Evolutionary conservation across 2,888 invertebrate genomes (phyloP).

Genomic region (Melieria omissa): DNA sequence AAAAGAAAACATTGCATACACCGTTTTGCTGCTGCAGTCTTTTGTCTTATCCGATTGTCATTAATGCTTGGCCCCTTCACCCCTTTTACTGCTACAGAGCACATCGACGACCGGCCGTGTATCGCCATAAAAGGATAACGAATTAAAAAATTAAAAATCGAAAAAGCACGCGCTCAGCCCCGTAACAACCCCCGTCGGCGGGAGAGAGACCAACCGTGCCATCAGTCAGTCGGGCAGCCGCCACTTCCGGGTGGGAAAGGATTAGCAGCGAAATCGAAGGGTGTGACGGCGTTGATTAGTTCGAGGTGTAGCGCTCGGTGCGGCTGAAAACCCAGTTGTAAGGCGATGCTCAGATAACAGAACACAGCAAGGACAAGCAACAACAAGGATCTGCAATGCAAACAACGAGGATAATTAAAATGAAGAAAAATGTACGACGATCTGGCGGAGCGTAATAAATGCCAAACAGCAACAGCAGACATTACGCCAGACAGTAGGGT

Average conservation of each 20-base stretch:
- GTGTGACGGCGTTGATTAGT: constrained; percentile 51
- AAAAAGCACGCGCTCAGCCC: constrained; percentile 34
- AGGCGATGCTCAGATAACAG: constrained; percentile 15
- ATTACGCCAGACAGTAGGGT: no score
- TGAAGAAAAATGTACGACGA: constrained; percentile 42
- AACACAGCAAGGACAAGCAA: constrained; percentile 14
- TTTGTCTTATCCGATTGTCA: constrained; percentile 58
- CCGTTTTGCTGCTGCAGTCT: neutral
- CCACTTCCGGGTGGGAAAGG: constrained; percentile 29
- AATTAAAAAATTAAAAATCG: constrained; percentile 49
- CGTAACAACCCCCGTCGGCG: no score
- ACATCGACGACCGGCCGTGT: neutral
- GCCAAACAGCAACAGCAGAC: constrained; percentile 48
- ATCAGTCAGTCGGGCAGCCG: constrained; percentile 13
- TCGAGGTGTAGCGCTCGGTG: constrained; percentile 29
- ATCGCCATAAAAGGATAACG: constrained; percentile 39
- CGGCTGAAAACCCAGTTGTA: no score
- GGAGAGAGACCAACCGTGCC: constrained; percentile 10
- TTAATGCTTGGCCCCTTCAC: constrained; percentile 56
- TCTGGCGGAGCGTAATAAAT: constrained; percentile 60
- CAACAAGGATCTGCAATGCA: constrained; percentile 27
- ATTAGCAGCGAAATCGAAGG: constrained; percentile 45
- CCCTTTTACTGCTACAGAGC: constrained; percentile 6
- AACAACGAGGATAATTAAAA: constrained; percentile 47
- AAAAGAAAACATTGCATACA: neutral